Conservation (phyloP, 2,113 vertebrate species). For the Microtus pennsylvanicus region DNA sequence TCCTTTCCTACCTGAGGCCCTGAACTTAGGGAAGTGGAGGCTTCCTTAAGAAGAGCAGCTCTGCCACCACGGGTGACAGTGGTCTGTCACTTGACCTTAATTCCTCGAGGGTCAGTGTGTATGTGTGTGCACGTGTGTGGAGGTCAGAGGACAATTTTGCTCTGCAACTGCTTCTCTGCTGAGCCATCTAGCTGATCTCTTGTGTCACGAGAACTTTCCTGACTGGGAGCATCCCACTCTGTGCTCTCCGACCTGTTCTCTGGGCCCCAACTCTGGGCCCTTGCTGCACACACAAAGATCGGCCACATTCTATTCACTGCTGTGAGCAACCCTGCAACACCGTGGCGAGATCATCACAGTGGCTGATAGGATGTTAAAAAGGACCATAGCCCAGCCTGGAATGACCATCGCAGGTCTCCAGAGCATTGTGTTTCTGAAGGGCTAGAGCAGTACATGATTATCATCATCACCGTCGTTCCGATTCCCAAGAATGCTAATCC, state of each 20-base stretch:
- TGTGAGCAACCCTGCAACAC: not conserved
- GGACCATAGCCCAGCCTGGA: not conserved
- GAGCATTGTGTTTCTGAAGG: not conserved
- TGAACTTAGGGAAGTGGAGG: not conserved
- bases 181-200: not conserved
- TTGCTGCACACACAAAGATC: not conserved
- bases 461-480: not conserved
- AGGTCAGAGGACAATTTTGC: not conserved
- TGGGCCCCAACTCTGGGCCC: not conserved
- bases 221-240: not conserved
- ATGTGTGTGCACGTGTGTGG: not conserved
- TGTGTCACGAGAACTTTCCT: not conserved
- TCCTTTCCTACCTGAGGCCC: not conserved
- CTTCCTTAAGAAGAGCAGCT: not conserved
- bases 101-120: too few species aligned
- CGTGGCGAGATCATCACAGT: not conserved
- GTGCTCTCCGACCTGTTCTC: not conserved
- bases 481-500: not conserved
- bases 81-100: not conserved
- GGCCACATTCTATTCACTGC: not conserved
- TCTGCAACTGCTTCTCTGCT: not conserved
- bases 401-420: not conserved
- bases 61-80: not conserved
- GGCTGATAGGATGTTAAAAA: constrained; percentile 15
- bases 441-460: not conserved